Evolutionary conservation across 2,888 invertebrate genomes (phyloP), one percentile per base, ranked within the genome.

Genomic region (Drosophila yooni): DNA sequence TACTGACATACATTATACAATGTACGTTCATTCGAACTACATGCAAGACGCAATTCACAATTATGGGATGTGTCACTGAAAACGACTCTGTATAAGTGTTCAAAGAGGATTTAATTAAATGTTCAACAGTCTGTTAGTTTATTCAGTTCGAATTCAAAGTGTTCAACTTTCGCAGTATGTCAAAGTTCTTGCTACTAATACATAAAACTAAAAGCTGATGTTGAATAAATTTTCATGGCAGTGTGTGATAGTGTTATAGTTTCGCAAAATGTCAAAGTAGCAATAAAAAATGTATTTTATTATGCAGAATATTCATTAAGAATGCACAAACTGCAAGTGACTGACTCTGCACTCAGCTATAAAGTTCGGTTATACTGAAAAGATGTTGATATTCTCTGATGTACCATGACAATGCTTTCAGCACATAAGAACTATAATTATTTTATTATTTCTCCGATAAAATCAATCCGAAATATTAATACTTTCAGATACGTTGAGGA

Each of bases 151-250:
- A 13, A 40, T 51, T 21, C 33, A 40, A 64, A 29, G 31, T 29
- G 21, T 31, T n/a, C 8, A 36, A 18, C 18, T 36, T 63, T 48
- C 7, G 27, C 25, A 13, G 31, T 27, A 2, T 25, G 25, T 40
- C n/a, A 33, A 62, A 58, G 18, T 63, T 68, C 46, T 13, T 66
- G 13, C 51, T 18, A 3, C 1, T 21, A 18, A 21, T 10, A 3
- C 27, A 18, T 40, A 5, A 33, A 50, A 38, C 62, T 36, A 62
- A 64, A 64, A 64, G 50, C 62, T 50, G 25, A 4, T 25, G 8
- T 61, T 36, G 29, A 21, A 46, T 46, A 4, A 29, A 61, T 31
- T 60, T 34, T 1, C 21, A 31, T 60, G 25, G 15, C 21, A 21
- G 8, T 15, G 11, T 29, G 21, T 34, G 27, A 18, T 25, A 25